phyloP scores from a whole-genome alignment of 2,888 invertebrate genomes.

The Caenorhabditis zanzibari region DNA sequence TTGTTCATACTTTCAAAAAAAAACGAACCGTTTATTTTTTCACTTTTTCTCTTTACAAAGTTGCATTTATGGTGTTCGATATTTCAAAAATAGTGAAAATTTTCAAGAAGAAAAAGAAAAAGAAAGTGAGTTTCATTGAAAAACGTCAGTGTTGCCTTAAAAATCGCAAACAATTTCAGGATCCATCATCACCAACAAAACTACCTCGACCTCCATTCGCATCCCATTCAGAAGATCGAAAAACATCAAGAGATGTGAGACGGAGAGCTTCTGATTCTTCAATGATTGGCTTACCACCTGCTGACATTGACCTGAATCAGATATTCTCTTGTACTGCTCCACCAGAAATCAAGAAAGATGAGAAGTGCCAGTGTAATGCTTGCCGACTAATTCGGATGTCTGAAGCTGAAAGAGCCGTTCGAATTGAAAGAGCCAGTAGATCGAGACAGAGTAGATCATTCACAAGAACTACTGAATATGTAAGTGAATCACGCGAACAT shows the following conservation, averaged over 20 bases:
- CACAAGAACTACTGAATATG: slow-evolving; percentile 34
- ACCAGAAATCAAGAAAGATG: slow-evolving; percentile 51
- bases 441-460: slow-evolving; percentile 48
- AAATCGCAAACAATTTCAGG: slow-evolving; percentile 17
- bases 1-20: slow-evolving; percentile 20
- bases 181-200: slow-evolving; percentile 52
- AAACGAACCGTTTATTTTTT: slow-evolving; percentile 7
- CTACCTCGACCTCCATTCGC: slow-evolving; percentile 37
- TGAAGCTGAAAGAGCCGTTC: slow-evolving; percentile 38
- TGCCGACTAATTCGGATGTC: slow-evolving; percentile 61
- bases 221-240: slow-evolving; percentile 43
- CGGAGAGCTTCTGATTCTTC: slow-evolving; percentile 58
- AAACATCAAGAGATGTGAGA: slow-evolving; percentile 45
- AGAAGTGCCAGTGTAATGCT: slow-evolving; percentile 70
- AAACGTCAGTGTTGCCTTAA: background rate
- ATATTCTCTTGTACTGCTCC: slow-evolving; percentile 39
- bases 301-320: slow-evolving; percentile 65
- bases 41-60: slow-evolving; percentile 17
- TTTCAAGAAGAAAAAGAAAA: slow-evolving; percentile 56
- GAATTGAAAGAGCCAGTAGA: slow-evolving; percentile 32
- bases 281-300: slow-evolving; percentile 48
- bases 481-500: background rate
- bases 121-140: slow-evolving; percentile 30
- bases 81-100: slow-evolving; percentile 56
- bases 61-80: slow-evolving; percentile 42